These are phyloP conservation scores for Xerus inauris DNA, from an alignment of 2,113 vertebrate genomes.

Conservation along the genomic window DNA sequence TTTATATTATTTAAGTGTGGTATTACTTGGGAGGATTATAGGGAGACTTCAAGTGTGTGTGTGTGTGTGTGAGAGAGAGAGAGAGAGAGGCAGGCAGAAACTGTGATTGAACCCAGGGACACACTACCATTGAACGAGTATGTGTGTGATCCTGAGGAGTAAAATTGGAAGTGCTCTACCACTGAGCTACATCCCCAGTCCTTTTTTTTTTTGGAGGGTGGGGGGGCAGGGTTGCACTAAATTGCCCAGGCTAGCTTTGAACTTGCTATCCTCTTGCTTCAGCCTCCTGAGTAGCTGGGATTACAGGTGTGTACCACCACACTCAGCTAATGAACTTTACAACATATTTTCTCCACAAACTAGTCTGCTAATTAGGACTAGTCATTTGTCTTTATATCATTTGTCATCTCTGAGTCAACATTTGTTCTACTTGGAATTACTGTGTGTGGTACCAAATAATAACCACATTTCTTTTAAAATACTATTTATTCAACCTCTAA, in stretches of 20 bases:
- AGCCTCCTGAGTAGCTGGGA: not conserved
- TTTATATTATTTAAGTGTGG: too few species aligned
- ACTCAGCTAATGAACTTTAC: not conserved
- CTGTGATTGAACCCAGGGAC: too few species aligned
- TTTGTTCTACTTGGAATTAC: constrained; percentile 20
- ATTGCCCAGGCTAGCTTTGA: not conserved
- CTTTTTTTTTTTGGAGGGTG: not conserved
- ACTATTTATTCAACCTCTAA: constrained; percentile 11
- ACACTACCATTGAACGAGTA: too few species aligned
- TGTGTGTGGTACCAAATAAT: not conserved
- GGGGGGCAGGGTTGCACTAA: not conserved
- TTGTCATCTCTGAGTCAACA: not conserved
- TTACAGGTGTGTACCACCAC: not conserved
- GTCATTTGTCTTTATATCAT: not conserved
- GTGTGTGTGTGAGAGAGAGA: not conserved
- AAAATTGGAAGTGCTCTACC: not conserved
- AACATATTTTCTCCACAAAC: not conserved
- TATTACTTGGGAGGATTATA: too few species aligned
- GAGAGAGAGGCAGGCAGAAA: too few species aligned
- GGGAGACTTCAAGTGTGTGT: not conserved
- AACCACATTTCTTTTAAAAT: constrained; percentile 26
- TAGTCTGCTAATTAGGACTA: not conserved
- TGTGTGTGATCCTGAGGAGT: not conserved
- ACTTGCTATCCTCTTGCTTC: not conserved
- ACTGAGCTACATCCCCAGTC: not conserved